Conservation (phyloP, 2,888 invertebrate species). For the Rhodophaea formosa region DNA sequence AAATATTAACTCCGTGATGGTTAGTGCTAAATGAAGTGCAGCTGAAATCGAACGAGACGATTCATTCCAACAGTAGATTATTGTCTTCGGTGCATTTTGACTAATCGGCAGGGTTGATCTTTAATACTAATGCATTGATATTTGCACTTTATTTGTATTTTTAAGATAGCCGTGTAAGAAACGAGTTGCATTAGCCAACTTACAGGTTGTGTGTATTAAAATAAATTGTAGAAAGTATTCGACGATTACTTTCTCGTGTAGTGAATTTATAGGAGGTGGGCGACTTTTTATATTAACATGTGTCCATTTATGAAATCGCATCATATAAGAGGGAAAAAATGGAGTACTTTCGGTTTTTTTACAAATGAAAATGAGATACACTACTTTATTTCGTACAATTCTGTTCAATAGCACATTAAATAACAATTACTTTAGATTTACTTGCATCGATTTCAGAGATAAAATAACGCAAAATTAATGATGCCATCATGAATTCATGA, state of each 20-base stretch:
- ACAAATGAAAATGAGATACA: background rate
- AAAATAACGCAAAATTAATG: background rate
- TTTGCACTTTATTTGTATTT: constrained; percentile 16
- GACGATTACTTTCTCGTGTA: constrained; percentile 29
- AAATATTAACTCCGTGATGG: constrained; percentile 13
- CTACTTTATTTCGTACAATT: background rate
- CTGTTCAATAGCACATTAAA: too few relatives aligned
- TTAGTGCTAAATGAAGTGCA: constrained; percentile 20
- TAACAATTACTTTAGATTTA: background rate
- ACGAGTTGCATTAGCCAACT: constrained; percentile 62
- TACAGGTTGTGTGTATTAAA: constrained; percentile 71
- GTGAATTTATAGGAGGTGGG: constrained; percentile 24
- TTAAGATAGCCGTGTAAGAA: constrained; percentile 45
- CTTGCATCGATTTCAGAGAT: background rate
- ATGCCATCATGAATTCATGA: background rate
- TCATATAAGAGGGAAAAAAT: background rate
- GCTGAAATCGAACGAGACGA: constrained; percentile 23
- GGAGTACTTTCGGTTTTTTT: background rate
- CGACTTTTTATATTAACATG: constrained; percentile 20
- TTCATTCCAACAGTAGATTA: constrained; percentile 32
- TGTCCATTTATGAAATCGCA: constrained; percentile 5
- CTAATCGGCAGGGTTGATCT: background rate
- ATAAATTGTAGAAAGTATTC: constrained; percentile 30
- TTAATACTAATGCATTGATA: constrained; percentile 17
- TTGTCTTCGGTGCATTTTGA: constrained; percentile 36